Percentiles rank a stretch among this genome's conserved stretches.
Conservation (phyloP, 92 coral and sea anemone species). For the Blastomussa wellsi region DNA sequence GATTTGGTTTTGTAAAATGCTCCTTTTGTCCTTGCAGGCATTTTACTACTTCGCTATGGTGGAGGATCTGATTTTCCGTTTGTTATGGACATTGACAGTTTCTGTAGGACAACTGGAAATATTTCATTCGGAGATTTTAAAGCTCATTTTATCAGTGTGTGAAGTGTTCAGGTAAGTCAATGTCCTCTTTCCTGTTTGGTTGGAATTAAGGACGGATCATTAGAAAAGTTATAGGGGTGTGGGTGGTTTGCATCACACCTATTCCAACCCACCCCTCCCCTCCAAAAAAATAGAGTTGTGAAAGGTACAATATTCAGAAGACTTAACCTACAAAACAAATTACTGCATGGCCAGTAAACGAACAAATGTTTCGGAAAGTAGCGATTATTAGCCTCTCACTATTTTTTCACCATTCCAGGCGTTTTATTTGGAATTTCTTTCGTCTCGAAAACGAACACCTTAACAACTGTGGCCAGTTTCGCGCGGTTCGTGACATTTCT, state of each 20-base stretch:
- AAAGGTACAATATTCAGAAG: too few species aligned
- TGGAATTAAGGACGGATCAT: too few species aligned
- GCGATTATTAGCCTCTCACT: background rate
- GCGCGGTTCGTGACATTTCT: slow-evolving; percentile 97
- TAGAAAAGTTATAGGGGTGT: too few species aligned
- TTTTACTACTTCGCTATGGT: slow-evolving; percentile 93
- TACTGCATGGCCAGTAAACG: too few species aligned
- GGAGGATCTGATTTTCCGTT: slow-evolving; percentile 86
- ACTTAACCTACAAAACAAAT: too few species aligned
- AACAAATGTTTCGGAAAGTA: too few species aligned
- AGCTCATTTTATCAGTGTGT: slow-evolving; percentile 80
- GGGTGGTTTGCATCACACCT: too few species aligned
- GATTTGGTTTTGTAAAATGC: background rate
- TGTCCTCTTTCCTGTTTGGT: background rate
- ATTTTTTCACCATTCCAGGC: slow-evolving; percentile 51
- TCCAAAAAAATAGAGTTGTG: too few species aligned
- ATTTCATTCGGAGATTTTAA: slow-evolving; percentile 86
- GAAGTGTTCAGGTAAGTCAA: slow-evolving; percentile 87
- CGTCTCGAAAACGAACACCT: slow-evolving; percentile 98
- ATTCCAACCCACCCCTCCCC: too few species aligned
- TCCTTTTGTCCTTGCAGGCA: slow-evolving; percentile 41
- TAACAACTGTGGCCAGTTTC: slow-evolving; percentile 98
- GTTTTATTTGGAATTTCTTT: slow-evolving; percentile 97
- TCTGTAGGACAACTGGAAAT: slow-evolving; percentile 86
- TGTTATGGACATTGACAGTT: slow-evolving; percentile 93